Base-by-base conservation (phyloP, 2,888 invertebrate species). In the Abscondita cerata region DNA sequence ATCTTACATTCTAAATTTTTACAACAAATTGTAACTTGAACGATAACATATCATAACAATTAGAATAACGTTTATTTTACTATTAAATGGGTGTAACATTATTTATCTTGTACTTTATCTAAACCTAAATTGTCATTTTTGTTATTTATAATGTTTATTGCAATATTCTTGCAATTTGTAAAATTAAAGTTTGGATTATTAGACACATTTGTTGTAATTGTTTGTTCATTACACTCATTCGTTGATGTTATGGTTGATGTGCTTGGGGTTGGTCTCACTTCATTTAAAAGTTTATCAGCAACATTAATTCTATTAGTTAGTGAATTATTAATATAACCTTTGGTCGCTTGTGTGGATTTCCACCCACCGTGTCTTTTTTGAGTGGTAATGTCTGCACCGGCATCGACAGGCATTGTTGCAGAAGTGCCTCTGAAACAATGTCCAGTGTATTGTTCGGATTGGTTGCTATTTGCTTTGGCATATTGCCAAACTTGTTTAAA, bases 391-490 rank as follows among this genome's bases (percentile, higher is more conserved):
- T n/a, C n/a, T n/a, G n/a, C n/a, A 20, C 51, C 51, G 3, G 55
- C 13, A 48, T 50, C 34, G 2, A 40, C 33, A 11, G 58, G 18
- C 20, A 57, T 12, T 34, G 16, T 62, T 2, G 57, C 57, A 3
- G 62, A 62, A 12, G 57, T 58, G 1, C 57, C 15, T 12, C 62
- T 16, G 41, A 62, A 51, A n/a, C 38, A 58, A 50, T 62, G 57
- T 3, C 61, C 61, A 11, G 50, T 61, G 38, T 58, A 61, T 3
- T 13, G 3, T 25, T 25, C 1, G 51, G 33, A 19, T 62, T 41
- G 33, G 41, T 46, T n/a, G 63, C 67, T 9, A 66, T 60, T 64
- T 66, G 34, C 51, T 52, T 59, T 20, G 47, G 15, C 48, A 56
- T 52, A 19, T 31, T 25, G 16, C 47, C 60, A 11, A 60, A 50